Evolutionary conservation across 2,113 vertebrate genomes (phyloP), one percentile per base, ranked within the genome.

Genomic region (Pedetes capensis): DNA sequence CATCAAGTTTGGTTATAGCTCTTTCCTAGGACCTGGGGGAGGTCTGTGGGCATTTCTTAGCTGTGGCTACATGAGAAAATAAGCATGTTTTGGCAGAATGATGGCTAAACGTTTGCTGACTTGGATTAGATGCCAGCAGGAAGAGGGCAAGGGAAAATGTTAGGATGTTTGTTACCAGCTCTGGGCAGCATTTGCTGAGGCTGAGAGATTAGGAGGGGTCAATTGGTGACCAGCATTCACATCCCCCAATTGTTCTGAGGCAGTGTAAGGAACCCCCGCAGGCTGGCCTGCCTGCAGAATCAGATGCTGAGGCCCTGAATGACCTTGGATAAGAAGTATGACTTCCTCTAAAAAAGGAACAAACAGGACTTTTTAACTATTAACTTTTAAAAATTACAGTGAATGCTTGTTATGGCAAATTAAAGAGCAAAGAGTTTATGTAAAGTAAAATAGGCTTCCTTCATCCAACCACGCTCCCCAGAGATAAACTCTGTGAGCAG

Each of bases 211-310:
- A 79, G 66, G 34, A 59, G 12, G 49, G 39, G 47, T 34, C 68
- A 10, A 1, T 2, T 2, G 27, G 59, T 32, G 25, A 39, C 74
- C 69, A 51, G 64, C 18, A 25, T 44, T 10, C 32, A 90, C 57
- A 69, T 39, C 57, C 53, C 63, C 14, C 29, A 6, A 0, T 47
- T 79, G 49, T 89, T 83, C 57, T 68, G 37, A 61, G 34, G n/a
- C 79, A 55, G 75, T 0, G 0, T 49, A 29, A 55, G 51, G 55
- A 87, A 37, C 11, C 6, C 11, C 6, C 2, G 13, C 11, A 49
- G 27, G 53, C 44, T 72, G 32, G 74, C 37, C 18, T 34, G 63
- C 14, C 42, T 85, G 66, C 47, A 49, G 17, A 37, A 8, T 81
- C 25, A 39, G 78, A 32, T 9, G 27, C 49, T 37, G n/a, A 55